Conservation (phyloP, 2,797 vertebrate species). For the Eupleurogrammus muticus region DNA sequence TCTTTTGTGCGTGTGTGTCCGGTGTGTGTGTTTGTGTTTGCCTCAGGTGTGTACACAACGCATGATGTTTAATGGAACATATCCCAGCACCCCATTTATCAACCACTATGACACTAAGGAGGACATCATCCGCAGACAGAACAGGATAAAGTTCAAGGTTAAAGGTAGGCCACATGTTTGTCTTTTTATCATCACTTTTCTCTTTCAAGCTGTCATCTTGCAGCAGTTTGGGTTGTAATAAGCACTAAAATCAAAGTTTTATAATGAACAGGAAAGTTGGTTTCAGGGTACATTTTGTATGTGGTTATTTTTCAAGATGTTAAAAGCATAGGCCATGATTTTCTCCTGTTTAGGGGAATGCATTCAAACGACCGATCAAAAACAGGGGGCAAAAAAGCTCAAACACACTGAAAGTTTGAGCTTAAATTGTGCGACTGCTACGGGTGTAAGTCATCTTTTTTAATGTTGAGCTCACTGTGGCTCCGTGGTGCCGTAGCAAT, state of each 20-base stretch:
- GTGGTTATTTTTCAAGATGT: no score
- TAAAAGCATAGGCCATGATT: no score
- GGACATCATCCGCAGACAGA: constrained; percentile 79
- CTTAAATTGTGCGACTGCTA: neutral
- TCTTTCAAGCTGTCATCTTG: neutral
- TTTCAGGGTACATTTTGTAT: no score
- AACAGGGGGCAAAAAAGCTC: neutral
- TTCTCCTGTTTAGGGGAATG: neutral
- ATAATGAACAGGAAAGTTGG: neutral
- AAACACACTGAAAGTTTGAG: neutral
- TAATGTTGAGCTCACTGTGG: neutral
- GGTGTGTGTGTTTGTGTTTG: constrained; percentile 51
- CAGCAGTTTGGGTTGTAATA: neutral
- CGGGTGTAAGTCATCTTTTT: neutral
- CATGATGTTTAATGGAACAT: constrained; percentile 87
- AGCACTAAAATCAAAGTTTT: no score
- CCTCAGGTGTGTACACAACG: constrained; percentile 86
- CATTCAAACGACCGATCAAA: neutral
- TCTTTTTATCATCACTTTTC: neutral
- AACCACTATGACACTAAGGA: constrained; percentile 85
- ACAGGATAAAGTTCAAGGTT: constrained; percentile 80
- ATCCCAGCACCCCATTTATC: constrained; percentile 85
- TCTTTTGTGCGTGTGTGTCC: neutral
- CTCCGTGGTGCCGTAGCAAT: neutral
- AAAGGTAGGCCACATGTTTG: constrained; percentile 78